Conservation (phyloP, 2,888 invertebrate genomes). For the Cerceris ruficornis region DNA sequence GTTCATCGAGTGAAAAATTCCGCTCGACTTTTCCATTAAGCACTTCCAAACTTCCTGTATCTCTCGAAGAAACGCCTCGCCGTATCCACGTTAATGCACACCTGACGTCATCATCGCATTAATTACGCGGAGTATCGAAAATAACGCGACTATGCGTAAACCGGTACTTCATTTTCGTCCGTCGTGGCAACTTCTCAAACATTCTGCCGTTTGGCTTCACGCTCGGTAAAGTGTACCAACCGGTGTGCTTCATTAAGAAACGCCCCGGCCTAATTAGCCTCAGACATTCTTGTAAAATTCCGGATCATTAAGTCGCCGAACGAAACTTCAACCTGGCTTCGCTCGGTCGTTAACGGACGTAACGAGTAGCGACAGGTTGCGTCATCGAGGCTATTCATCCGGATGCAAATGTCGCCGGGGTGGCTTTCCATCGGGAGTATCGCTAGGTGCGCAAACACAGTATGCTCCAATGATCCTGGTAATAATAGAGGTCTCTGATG, state of each 20-base stretch:
- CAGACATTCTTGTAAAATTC: conserved; percentile 66
- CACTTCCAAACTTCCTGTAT: background rate
- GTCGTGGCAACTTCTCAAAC: background rate
- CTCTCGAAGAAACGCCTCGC: too few species aligned
- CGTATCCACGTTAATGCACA: background rate
- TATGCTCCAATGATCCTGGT: conserved; percentile 16
- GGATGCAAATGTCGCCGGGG: conserved; percentile 22
- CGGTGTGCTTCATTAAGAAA: conserved; percentile 60
- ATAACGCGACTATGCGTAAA: background rate
- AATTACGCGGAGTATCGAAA: conserved; percentile 1
- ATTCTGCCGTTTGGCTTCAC: background rate
- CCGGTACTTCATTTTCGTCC: background rate
- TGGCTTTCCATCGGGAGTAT: conserved; percentile 44
- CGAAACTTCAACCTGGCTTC: conserved; percentile 25
- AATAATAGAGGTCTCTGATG: background rate
- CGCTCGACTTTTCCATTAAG: background rate
- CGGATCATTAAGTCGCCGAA: conserved; percentile 66
- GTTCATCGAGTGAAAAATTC: too few species aligned
- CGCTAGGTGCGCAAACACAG: conserved; percentile 15
- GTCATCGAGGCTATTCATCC: conserved; percentile 25
- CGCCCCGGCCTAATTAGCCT: conserved; percentile 71
- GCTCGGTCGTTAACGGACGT: conserved; percentile 58
- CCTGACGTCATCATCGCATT: background rate
- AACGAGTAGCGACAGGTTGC: conserved; percentile 65
- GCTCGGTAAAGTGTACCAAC: conserved; percentile 55